These are phyloP conservation scores for Pseudomyrmex sp. DNA, from an alignment of 1,140 invertebrate genomes.

Conservation along the genomic window DNA sequence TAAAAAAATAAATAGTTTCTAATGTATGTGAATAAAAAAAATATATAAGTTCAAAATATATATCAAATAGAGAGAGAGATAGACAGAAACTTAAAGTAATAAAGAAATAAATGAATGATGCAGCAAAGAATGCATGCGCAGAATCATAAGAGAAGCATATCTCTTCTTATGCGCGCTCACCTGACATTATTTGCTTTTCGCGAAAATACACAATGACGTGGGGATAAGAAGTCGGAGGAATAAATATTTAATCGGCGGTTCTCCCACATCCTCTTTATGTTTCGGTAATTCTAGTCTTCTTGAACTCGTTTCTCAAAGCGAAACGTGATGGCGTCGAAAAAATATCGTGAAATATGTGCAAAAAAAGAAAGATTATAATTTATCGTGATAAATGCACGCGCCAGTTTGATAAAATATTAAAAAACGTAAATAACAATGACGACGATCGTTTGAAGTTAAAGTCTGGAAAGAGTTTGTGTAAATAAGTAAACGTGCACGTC, in stretches of 20 bases:
- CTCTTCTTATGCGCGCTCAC: not conserved
- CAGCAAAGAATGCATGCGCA: not conserved
- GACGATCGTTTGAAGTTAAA: too few species aligned
- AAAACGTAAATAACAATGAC: too few species aligned
- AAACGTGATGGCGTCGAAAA: not conserved
- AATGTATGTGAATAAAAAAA: not conserved
- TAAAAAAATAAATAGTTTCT: not conserved
- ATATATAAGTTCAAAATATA: too few species aligned
- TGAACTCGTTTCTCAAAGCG: conserved; percentile 5
- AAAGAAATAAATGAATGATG: not conserved
- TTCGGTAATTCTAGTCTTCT: conserved; percentile 45
- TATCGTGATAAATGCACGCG: too few species aligned
- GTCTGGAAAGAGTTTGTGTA: not conserved
- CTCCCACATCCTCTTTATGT: not conserved
- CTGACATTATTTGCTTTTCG: not conserved
- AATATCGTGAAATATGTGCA: not conserved
- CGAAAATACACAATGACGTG: not conserved
- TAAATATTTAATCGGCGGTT: conserved; percentile 25
- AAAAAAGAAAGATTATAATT: not conserved
- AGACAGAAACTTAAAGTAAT: too few species aligned
- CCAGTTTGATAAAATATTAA: too few species aligned
- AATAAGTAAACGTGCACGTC: not conserved
- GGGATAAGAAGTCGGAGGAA: not conserved
- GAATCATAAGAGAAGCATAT: conserved; percentile 6
- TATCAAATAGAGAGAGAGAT: too few species aligned